Evolutionary conservation across 2,113 vertebrate species (phyloP).

Genomic region (Orientallactaga bullata): DNA sequence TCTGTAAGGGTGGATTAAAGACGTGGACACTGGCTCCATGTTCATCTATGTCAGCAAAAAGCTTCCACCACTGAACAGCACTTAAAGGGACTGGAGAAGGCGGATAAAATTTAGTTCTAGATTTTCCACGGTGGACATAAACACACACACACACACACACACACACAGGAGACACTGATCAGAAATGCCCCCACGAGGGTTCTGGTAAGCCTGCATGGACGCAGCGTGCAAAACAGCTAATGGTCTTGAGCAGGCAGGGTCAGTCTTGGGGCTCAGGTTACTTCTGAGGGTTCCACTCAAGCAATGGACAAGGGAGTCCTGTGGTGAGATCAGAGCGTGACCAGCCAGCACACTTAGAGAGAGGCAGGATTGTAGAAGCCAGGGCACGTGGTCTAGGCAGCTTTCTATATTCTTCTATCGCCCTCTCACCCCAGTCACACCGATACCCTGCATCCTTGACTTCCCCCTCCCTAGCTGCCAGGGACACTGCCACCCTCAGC

Average conservation of each 20-base stretch:
- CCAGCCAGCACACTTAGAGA: not conserved
- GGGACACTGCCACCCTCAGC: not conserved
- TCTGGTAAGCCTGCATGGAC: not conserved
- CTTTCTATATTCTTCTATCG: not conserved
- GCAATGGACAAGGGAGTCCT: not conserved
- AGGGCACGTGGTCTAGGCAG: not conserved
- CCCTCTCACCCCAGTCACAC: not conserved
- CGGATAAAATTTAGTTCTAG: not conserved
- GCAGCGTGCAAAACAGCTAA: not conserved
- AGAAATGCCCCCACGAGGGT: not conserved
- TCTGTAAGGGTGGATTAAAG: not conserved
- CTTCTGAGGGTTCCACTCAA: not conserved
- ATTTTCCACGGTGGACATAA: no score
- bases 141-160: not conserved
- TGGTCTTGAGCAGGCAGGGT: rapidly evolving
- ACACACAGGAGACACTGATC: not conserved
- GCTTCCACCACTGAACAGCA: not conserved
- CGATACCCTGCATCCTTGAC: rapidly evolving
- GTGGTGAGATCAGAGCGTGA: no score
- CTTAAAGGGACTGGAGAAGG: not conserved
- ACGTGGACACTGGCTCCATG: not conserved
- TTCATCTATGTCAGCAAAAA: not conserved
- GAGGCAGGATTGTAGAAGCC: not conserved
- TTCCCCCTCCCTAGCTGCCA: not conserved
- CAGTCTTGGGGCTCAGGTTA: not conserved